Base-by-base conservation (phyloP, 2,113 vertebrate species). In the Pavo muticus region DNA sequence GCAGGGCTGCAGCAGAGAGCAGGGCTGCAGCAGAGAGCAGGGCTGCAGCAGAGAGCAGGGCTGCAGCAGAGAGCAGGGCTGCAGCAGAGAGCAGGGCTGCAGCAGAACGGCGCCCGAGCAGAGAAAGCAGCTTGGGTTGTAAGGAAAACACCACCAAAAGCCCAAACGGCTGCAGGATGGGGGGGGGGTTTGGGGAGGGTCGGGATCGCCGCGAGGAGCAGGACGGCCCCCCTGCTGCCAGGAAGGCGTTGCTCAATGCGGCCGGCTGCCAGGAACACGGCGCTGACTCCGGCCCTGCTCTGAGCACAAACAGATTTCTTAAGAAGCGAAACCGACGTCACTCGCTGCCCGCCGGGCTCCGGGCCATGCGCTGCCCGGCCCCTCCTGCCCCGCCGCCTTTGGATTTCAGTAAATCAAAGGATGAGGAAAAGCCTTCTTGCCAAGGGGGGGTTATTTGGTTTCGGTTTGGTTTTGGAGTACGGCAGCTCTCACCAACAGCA, bases 241-340 rank as follows among this genome's bases (percentile, higher is more conserved):
- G 95, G 9, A 90, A 65, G 57, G 0, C 57, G 29, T 96, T 95
- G 90, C 95, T 90, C 95, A 97, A 95, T 32, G 11, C 19, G 18
- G 56, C 32, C 18, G 32, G 1, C 20, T 88, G 92, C 95, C 96
- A 96, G 80, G 95, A 96, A 95, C 5, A 17, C 52, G 9, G 52
- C 5, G 52, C 52, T 54, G 27, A 30, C 52, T 30, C 8, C 27
- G 9, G 52, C 52, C 29, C 27, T 27, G 52, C 68, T 85, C n/a
- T 56, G 75, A 71, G 54, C 78, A 74, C 82, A 94, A 91, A 93
- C 78, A 94, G 19, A 1, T 7, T 57, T 30, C n/a, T 69, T 35
- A 48, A 61, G 40, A 50, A 93, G 73, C 12, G 45, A 60, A 93
- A 88, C 35, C 27, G 45, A 94, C 87, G 84, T 88, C 87, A 92